A percentile compares a stretch with the other conserved stretches of the same genome.
Evolutionary conservation across 2,888 invertebrate genomes (phyloP).

Genomic region (Drosophila longiperda): DNA sequence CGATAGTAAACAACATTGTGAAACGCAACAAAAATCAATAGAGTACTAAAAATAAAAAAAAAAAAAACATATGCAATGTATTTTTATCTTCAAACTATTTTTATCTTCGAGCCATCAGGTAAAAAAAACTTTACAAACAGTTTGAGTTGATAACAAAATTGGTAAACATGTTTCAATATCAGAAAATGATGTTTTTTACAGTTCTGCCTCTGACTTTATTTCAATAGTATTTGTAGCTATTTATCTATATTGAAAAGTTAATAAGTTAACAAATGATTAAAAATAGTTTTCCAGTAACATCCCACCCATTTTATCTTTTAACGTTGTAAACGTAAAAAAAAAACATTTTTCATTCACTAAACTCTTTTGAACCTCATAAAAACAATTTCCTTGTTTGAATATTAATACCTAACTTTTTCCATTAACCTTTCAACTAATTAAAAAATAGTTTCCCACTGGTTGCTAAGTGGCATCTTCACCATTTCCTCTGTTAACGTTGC

Average conservation of each 20-base stretch:
- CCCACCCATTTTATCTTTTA: not conserved
- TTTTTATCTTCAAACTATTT: not conserved
- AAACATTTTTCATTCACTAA: not conserved
- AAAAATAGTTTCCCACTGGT: not conserved
- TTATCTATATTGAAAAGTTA: too few species aligned
- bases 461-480: not conserved
- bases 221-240: not conserved
- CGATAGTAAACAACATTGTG: not conserved
- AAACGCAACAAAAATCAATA: not conserved
- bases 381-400: not conserved
- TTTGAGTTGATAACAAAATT: not conserved
- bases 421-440: not conserved
- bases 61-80: not conserved
- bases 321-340: not conserved
- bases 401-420: not conserved
- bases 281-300: not conserved
- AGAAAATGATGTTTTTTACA: not conserved
- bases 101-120: not conserved
- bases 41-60: not conserved
- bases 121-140: not conserved
- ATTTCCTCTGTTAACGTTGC: not conserved
- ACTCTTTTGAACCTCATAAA: not conserved
- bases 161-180: not conserved
- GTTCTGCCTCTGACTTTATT: not conserved
- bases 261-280: not conserved